Conservation (phyloP, 2,888 invertebrate genomes). For the Hydrotaea diabolus region DNA sequence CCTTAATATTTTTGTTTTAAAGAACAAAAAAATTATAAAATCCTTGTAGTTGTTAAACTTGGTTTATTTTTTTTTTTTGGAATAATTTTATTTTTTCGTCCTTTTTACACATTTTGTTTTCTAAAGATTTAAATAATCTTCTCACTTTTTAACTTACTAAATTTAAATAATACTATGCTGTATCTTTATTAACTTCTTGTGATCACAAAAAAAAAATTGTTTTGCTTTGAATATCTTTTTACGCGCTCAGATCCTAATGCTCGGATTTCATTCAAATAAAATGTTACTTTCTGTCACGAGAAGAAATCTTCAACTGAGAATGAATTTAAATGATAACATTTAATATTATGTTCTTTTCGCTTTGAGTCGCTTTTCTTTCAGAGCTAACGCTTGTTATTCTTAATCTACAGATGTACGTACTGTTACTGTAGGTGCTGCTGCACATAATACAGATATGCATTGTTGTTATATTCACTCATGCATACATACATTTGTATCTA, state of each 20-base stretch:
- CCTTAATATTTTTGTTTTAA: no score
- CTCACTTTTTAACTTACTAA: no score
- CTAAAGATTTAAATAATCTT: no score
- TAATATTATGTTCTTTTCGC: background rate
- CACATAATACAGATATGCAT: background rate
- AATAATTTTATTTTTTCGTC: no score
- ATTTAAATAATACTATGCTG: no score
- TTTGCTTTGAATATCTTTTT: background rate
- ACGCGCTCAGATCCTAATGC: background rate
- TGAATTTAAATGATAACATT: conserved; percentile 22
- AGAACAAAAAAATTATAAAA: no score
- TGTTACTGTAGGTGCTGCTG: background rate
- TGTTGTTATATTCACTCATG: no score
- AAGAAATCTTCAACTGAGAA: conserved; percentile 20
- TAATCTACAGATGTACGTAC: conserved; percentile 30
- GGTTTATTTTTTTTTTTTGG: no score
- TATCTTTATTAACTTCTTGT: background rate
- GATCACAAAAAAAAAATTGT: background rate
- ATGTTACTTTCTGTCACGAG: conserved; percentile 15
- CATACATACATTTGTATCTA: background rate
- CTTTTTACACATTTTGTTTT: no score
- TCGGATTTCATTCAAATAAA: no score
- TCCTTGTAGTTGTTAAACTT: no score
- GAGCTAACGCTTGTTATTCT: conserved; percentile 28
- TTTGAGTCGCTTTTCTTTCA: conserved; percentile 3